Evolutionary conservation across 2,113 vertebrate genomes (phyloP).

Genomic region (Siniperca chuatsi): DNA sequence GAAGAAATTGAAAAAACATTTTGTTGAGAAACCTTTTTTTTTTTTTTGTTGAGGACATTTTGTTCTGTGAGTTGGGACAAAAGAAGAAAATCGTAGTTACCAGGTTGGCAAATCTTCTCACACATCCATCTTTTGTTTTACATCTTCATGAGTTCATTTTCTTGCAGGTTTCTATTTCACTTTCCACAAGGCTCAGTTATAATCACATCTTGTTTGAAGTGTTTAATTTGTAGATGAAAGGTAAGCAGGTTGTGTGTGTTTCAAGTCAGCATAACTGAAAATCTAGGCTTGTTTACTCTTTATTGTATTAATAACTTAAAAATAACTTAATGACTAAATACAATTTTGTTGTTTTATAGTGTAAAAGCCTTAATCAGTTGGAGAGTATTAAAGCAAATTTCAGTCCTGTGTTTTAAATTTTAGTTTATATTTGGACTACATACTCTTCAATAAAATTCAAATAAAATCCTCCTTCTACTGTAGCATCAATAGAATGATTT

Average conservation of each 20-base stretch:
- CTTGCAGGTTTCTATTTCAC: not conserved
- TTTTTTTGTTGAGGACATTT: not conserved
- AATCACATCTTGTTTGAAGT: not conserved
- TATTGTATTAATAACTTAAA: not conserved
- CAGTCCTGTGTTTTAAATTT: not conserved
- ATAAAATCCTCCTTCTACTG: not conserved
- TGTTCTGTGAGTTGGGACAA: constrained; percentile 11
- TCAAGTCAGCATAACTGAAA: not conserved
- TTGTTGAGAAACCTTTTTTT: not conserved
- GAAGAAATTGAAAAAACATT: too few relatives aligned
- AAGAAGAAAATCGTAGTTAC: not conserved
- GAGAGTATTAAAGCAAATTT: not conserved
- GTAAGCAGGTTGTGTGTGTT: not conserved
- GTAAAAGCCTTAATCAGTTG: not conserved
- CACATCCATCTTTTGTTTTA: not conserved
- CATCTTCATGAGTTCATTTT: not conserved
- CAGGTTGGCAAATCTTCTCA: not conserved
- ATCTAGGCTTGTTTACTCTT: not conserved
- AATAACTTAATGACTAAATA: too few relatives aligned
- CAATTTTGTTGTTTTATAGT: not conserved
- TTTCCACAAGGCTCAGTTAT: not conserved
- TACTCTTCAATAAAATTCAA: not conserved
- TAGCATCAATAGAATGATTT: too few relatives aligned
- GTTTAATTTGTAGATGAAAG: not conserved
- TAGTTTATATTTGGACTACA: not conserved